Evolutionary conservation across 2,113 vertebrate species (phyloP), one percentile per base, ranked within the genome.

Genomic region (Sinocyclocheilus grahami): DNA sequence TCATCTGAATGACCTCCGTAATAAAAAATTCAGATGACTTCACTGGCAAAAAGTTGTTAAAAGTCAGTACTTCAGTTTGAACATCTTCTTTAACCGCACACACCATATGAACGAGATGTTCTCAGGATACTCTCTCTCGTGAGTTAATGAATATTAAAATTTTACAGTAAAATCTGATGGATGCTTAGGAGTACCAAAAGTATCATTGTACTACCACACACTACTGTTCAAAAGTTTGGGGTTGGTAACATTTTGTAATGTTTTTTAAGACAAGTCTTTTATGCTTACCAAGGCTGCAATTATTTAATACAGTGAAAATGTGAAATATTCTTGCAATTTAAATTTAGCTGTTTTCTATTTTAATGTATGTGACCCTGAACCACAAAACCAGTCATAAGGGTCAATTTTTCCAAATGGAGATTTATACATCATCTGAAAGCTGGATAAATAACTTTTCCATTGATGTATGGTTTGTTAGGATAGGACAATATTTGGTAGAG

Each of bases 1-100:
- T 55, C 16, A 77, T 60, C 48, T 24, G n/a, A 82, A 46, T 72
- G 51, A 83, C 65, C 48, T 71, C 51, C 5, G 20, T 72, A 51
- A 62, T 24, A 77, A 18, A 5, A 20, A 51, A 11, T 39, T 75
- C 24, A 55, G 48, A 78, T 48, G 72, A 24, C 12, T 24, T 75
- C 20, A 48, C 2, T 0, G 3, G 18, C 42, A 27, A 65, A 60
- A 42, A 58, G 24, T 27, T 20, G 27, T 76, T n/a, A 37, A 58
- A 58, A 76, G 22, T 60, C 51, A 74, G 42, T 27, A 18, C 12
- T 42, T 24, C 4, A 18, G 13, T 33, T 3, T 39, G 16, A 8
- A 71, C 9, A 39, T 37, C 65, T 33, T 65, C 5, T 65, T 13
- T 10, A 71, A 37, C 67, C 0, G 1, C 69, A 22, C 33, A 69